phyloP scores from a whole-genome alignment of 2,113 vertebrate species.

The Paradisaea rubra region DNA sequence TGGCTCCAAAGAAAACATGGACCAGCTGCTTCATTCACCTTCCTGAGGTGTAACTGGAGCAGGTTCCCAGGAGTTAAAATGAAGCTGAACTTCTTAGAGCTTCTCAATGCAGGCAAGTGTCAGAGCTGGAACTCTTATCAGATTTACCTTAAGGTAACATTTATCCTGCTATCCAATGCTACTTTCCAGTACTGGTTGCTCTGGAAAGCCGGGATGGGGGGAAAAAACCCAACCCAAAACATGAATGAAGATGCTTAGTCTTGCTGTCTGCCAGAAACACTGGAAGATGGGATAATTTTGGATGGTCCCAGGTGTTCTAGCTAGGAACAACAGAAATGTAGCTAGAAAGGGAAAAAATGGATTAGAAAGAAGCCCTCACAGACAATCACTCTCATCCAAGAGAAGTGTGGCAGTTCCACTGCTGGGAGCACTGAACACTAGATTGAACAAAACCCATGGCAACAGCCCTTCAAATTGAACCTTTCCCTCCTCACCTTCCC shows the following conservation, averaged over 20 bases:
- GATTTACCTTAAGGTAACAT: rapidly evolving
- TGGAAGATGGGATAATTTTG: neutral
- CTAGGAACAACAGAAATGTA: neutral
- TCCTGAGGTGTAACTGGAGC: neutral
- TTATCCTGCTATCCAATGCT: neutral
- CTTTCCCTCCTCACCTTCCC: neutral
- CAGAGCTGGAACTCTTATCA: neutral
- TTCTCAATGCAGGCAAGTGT: neutral
- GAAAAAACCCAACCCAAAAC: neutral
- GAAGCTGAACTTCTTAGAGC: neutral
- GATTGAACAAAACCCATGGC: neutral
- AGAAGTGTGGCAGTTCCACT: neutral
- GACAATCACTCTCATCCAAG: neutral
- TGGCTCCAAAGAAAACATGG: neutral
- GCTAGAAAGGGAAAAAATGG: neutral
- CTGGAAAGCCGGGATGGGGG: neutral
- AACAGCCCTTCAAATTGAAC: neutral
- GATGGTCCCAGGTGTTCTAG: neutral
- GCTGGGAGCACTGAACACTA: neutral
- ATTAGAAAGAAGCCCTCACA: neutral
- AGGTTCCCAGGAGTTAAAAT: neutral
- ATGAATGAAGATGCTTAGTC: neutral
- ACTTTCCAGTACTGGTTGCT: neutral
- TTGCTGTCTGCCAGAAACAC: neutral
- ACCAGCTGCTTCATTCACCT: neutral